phyloP scores from a whole-genome alignment of 2,113 vertebrate species.

The Apeltes quadracus region DNA sequence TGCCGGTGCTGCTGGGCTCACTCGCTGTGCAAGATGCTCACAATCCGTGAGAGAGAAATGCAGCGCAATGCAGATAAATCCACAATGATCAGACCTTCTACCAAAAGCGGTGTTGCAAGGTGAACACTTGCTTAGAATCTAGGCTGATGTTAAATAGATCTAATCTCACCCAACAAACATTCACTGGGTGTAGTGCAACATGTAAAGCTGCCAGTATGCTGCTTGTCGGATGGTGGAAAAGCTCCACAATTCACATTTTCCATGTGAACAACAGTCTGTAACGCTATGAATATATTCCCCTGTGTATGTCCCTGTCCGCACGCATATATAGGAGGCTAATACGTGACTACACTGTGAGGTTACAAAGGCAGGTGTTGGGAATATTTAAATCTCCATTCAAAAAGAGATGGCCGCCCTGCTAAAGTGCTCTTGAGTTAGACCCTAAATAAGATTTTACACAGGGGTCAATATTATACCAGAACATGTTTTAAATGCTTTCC shows the following conservation, averaged over 20 bases:
- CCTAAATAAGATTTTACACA: background rate
- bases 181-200: background rate
- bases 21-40: background rate
- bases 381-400: background rate
- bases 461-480: background rate
- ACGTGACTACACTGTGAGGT: background rate
- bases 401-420: background rate
- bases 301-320: background rate
- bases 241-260: background rate
- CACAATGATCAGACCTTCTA: constrained; percentile 3
- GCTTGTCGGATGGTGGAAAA: background rate
- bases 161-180: background rate
- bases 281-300: too few species aligned
- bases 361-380: background rate
- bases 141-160: background rate
- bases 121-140: background rate
- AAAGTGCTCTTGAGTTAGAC: constrained; percentile 21
- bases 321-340: background rate
- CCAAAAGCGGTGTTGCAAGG: background rate
- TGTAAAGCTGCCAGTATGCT: background rate
- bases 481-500: background rate
- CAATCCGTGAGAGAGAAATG: background rate
- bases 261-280: background rate
- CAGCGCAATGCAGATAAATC: background rate
- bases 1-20: background rate